phyloP scores from a whole-genome alignment of 2,888 invertebrate genomes.

The Macrophya annulata region DNA sequence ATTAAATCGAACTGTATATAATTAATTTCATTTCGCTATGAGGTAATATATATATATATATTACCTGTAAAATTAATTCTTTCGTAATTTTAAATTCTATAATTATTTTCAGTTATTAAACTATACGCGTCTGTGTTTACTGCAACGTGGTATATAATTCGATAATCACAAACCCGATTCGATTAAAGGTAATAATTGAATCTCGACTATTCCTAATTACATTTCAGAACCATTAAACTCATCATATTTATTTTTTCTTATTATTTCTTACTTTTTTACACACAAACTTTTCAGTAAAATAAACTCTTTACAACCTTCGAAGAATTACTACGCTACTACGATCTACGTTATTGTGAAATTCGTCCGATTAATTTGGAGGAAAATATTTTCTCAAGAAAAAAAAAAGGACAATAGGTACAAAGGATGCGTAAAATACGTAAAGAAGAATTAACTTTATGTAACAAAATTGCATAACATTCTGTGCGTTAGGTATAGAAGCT shows the following conservation, averaged over 20 bases:
- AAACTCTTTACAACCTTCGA: not conserved
- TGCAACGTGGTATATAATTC: constrained; percentile 3
- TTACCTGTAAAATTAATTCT: too few relatives aligned
- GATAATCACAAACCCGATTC: not conserved
- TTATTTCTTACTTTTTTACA: not conserved
- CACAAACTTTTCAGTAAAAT: not conserved
- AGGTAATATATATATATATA: too few relatives aligned
- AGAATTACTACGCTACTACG: not conserved
- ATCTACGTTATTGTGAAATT: not conserved
- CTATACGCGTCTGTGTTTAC: not conserved
- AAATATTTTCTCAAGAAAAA: not conserved
- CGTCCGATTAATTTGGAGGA: not conserved
- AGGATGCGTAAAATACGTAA: not conserved
- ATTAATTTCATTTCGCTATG: too few relatives aligned
- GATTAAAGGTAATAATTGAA: not conserved
- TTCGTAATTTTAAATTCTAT: not conserved
- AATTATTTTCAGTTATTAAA: not conserved
- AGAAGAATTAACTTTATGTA: constrained; percentile 36
- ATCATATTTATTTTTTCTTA: not conserved
- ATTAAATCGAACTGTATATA: not conserved
- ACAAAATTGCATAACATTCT: constrained; percentile 18
- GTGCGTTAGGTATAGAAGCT: not conserved
- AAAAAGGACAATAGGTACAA: not conserved
- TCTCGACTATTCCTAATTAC: not conserved
- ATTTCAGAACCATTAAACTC: not conserved